A percentile compares a stretch with the other conserved stretches of the same genome.
phyloP scores from a whole-genome alignment of 2,797 vertebrate species.

The Mastacembelus armatus region DNA sequence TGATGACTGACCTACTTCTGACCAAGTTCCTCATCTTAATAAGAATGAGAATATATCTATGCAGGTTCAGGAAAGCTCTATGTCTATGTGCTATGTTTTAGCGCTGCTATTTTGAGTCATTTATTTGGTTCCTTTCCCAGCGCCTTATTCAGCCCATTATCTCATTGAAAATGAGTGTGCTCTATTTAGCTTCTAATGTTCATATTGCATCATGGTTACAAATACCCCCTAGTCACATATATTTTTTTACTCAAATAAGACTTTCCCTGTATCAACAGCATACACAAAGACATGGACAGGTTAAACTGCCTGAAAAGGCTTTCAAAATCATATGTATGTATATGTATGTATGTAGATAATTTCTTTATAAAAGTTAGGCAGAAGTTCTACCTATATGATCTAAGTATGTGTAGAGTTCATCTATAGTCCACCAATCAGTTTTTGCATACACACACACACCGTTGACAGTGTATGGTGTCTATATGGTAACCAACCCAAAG shows the following conservation, averaged over 20 bases:
- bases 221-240: conserved; percentile 1
- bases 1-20: no score
- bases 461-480: neutral
- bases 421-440: conserved; percentile 24
- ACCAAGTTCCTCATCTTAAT: conserved; percentile 50
- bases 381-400: neutral
- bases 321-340: no score
- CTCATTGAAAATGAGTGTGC: conserved; percentile 37
- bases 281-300: neutral
- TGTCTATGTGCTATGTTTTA: conserved; percentile 46
- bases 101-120: conserved; percentile 43
- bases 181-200: conserved; percentile 38
- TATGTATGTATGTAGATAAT: neutral
- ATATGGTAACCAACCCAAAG: conserved; percentile 34
- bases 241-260: conserved; percentile 17
- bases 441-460: neutral
- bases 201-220: conserved; percentile 43
- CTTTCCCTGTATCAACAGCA: neutral
- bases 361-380: neutral
- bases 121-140: conserved; percentile 46
- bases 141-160: conserved; percentile 38
- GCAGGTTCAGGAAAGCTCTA: conserved; percentile 40
- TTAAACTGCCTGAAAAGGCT: conserved; percentile 4
- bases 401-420: conserved; percentile 23
- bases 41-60: conserved; percentile 29